phyloP scores from a whole-genome alignment of 2,797 vertebrate genomes.

The Rhinoraja longicauda region DNA sequence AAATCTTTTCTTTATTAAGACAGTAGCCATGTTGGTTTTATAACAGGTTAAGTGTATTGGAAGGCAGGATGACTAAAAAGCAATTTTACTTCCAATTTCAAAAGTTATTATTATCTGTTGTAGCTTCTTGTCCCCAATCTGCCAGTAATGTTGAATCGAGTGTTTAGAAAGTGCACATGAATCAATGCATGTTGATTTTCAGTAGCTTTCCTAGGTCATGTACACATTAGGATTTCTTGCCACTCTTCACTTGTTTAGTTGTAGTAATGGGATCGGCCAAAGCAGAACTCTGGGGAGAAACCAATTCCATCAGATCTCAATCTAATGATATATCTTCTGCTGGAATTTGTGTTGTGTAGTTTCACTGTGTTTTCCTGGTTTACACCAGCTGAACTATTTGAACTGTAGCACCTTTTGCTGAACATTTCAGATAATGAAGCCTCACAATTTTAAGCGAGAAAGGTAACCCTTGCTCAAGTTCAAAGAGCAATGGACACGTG shows the following conservation, averaged over 20 bases:
- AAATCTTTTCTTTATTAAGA: background rate
- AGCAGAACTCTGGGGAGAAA: background rate
- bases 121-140: background rate
- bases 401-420: background rate
- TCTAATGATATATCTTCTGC: background rate
- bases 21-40: background rate
- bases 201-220: background rate
- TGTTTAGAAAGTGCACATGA: background rate
- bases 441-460: background rate
- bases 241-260: background rate
- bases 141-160: background rate
- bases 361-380: background rate
- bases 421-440: background rate
- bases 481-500: background rate
- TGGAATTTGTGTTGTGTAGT: background rate
- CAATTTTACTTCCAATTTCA: background rate
- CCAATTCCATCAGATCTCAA: background rate
- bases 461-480: background rate
- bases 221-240: background rate
- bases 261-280: background rate
- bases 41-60: background rate
- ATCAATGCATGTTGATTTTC: background rate
- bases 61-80: background rate
- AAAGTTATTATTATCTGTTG: background rate
- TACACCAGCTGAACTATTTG: background rate